A percentile compares a stretch with the other conserved stretches of the same genome.
These are phyloP conservation scores for Heliconius ethilla DNA, from an alignment of 2,888 invertebrate species.

Conservation along the genomic window DNA sequence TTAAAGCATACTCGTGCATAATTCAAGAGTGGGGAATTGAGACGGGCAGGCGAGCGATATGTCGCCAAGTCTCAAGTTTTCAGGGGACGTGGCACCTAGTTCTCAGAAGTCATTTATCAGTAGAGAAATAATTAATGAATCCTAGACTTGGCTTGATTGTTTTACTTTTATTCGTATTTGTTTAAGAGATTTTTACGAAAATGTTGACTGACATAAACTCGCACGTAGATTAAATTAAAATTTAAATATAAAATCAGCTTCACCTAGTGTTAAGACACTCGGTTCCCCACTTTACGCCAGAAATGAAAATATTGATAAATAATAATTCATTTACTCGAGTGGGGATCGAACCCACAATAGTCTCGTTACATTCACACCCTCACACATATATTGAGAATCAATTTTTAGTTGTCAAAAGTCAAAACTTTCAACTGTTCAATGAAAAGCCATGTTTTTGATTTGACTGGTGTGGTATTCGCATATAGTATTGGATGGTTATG, in stretches of 20 bases:
- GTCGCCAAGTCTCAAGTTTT: conserved; percentile 71
- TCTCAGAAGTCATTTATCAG: conserved; percentile 70
- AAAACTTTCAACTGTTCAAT: background rate
- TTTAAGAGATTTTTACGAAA: background rate
- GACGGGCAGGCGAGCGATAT: conserved; percentile 58
- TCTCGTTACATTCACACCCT: too few species aligned
- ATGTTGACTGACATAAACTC: too few species aligned
- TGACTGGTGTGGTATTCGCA: background rate
- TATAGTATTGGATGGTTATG: conserved; percentile 10
- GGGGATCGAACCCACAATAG: too few species aligned
- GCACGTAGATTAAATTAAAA: too few species aligned
- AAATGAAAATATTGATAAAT: too few species aligned
- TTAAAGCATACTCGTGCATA: conserved; percentile 62
- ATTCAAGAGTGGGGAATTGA: conserved; percentile 64
- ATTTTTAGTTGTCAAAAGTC: too few species aligned
- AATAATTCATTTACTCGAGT: too few species aligned
- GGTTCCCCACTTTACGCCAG: too few species aligned
- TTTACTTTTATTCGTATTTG: background rate
- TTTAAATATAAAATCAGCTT: too few species aligned
- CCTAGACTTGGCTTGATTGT: conserved; percentile 48
- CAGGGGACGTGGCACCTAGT: conserved; percentile 57
- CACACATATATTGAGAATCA: too few species aligned
- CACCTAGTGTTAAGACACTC: too few species aligned
- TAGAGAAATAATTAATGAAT: conserved; percentile 74
- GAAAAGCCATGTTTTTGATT: conserved; percentile 14